A percentile compares a stretch with the other conserved stretches of the same genome.
Conservation (phyloP, 2,113 vertebrate genomes). For the Athene noctua region DNA sequence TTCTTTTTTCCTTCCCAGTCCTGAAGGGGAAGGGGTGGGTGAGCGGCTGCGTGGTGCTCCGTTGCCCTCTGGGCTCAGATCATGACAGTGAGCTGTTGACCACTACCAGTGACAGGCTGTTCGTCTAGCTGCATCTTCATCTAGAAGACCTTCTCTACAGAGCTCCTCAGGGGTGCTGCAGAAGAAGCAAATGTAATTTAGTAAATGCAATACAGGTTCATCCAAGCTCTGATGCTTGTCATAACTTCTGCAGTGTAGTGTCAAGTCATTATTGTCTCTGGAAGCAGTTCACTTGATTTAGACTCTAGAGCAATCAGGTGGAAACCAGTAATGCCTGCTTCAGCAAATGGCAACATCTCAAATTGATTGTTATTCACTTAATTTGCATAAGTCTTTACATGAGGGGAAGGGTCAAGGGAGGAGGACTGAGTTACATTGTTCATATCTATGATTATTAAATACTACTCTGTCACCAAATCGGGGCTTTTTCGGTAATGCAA, state of each 20-base stretch:
- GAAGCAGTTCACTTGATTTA: neutral
- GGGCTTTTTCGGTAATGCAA: neutral
- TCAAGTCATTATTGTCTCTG: neutral
- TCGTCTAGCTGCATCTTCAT: neutral
- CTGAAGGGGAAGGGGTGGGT: too few relatives aligned
- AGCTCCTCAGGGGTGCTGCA: neutral
- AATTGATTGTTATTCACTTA: slow-evolving; percentile 22
- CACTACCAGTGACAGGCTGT: neutral
- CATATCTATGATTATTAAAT: slow-evolving; percentile 3
- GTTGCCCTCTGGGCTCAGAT: too few relatives aligned
- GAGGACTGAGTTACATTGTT: neutral
- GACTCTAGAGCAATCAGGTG: neutral
- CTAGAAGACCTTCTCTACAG: neutral
- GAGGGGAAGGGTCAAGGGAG: slow-evolving; percentile 25
- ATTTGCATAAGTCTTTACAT: slow-evolving; percentile 46
- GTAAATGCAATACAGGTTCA: neutral
- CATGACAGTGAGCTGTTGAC: neutral
- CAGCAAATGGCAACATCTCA: slow-evolving; percentile 13
- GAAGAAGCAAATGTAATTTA: neutral
- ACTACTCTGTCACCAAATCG: neutral
- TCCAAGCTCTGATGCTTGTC: neutral
- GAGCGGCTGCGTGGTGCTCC: too few relatives aligned
- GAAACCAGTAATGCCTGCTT: slow-evolving; percentile 26
- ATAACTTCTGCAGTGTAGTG: neutral
- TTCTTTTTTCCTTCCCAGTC: too few relatives aligned